Evolutionary conservation across 2,113 vertebrate genomes (phyloP).

Genomic region (Microcebus lehilahytsara): DNA sequence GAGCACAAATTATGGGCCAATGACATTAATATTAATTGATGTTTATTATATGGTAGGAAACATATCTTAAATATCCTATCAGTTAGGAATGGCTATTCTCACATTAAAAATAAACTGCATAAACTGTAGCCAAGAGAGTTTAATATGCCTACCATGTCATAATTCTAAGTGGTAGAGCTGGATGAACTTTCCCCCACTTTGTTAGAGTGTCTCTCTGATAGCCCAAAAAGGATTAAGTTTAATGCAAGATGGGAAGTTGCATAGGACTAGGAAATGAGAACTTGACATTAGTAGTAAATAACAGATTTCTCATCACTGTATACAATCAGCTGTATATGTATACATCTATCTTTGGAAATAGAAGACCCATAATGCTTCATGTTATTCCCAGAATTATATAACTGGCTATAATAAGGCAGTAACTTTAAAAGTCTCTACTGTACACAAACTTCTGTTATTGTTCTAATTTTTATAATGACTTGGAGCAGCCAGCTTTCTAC

Average conservation of each 20-base stretch:
- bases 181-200: not conserved
- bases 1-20: not conserved
- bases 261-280: conserved; percentile 4
- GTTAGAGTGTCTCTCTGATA: not conserved
- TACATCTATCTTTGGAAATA: not conserved
- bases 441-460: not conserved
- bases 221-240: not conserved
- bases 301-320: not conserved
- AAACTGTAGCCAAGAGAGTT: not conserved
- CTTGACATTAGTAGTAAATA: not conserved
- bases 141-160: not conserved
- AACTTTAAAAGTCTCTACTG: not conserved
- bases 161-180: not conserved
- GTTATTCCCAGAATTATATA: not conserved
- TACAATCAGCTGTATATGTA: not conserved
- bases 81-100: not conserved
- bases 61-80: not conserved
- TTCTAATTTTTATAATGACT: conserved; percentile 24
- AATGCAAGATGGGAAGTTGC: not conserved
- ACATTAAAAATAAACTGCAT: not conserved
- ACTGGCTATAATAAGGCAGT: not conserved
- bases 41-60: not conserved
- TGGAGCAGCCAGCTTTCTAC: not conserved
- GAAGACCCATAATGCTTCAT: not conserved
- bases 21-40: not conserved